Base-by-base conservation (phyloP, 2,113 vertebrate genomes). In the Micronycteris hirsuta region DNA sequence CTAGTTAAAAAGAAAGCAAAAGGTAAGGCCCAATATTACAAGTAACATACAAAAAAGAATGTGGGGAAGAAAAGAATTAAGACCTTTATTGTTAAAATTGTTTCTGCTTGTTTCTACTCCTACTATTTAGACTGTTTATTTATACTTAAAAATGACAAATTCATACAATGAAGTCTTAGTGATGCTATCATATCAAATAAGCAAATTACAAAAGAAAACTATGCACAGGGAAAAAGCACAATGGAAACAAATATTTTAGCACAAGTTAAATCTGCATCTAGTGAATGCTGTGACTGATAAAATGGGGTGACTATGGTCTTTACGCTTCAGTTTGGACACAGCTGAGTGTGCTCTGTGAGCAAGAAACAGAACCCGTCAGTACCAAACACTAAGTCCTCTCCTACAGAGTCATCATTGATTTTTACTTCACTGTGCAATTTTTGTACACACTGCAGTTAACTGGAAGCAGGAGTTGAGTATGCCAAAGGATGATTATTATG, bases 161-260 rank as follows among this genome's bases (percentile, higher is more conserved):
- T 89, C 67, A 94, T 82, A 26, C 52, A 92, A 92, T 45, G 86
- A 91, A 95, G 22, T 77, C 2, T 85, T 81, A 16, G 14, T 87
- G n/a, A 96, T 87, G 65, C 61, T 82, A 61, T 90, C 36, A 61
- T 85, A 61, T 89, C 61, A 96, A 94, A 47, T 43, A 95, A 95
- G 74, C 45, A 89, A 81, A 94, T 92, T 81, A 96, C 67, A 94
- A 93, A 96, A 94, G 95, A 87, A 96, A 96, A 95, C 76, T 83
- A 96, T 83, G 61, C 63, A 82, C 71, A 92, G 11, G 8, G 16
- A 56, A 80, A 92, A 36, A 67, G 49, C 7, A 90, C 96, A 90
- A 76, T 31, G 91, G 41, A 96, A 94, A 84, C 74, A 33, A 96
- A 36, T 81, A 96, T 82, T 90, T 97, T 95, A 84, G 33, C 47